Evolutionary conservation across 2,113 vertebrate species (phyloP), one percentile per base, ranked within the genome.

Genomic region (Poeciliopsis retropinna): DNA sequence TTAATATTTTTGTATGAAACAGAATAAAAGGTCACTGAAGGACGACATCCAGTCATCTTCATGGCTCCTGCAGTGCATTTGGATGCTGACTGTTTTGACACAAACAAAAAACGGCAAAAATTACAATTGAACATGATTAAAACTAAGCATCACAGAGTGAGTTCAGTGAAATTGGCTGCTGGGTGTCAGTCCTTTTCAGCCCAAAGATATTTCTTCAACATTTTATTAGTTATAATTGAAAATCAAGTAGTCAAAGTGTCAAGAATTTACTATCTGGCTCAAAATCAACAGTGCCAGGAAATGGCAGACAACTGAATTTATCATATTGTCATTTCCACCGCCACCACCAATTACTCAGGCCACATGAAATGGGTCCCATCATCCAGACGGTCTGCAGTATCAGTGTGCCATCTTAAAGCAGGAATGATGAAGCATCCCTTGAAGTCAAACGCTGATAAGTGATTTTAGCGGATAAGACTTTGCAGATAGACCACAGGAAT

Each of bases 361-460:
- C 77, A 70, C 82, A 73, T 76, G 65, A 84, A 76, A 79, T 80
- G 80, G 73, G 73, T 65, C 73, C 69, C 31, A 44, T 69, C 75
- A 66, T 81, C 75, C 79, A 69, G 69, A 62, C 30, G 72, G 84
- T 79, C 86, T 27, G 75, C 67, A 34, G 29, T 78, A 86, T 90
- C 87, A 78, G 72, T 22, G 11, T 1, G 37, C 73, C 73, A 86
- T 83, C 85, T 89, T 63, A 47, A 79, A 83, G 85, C 74, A 67
- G 32, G 51, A 66, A 71, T 66, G 77, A 90, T 90, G 83, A 88
- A 83, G 82, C 68, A 80, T 84, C 85, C 76, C 84, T 86, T 84
- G 67, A 89, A 87, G 87, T 91, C 75, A 85, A 85, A 88, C 29
- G 29, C 70, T 76, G 88, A 91, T 88, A 87, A 87, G 72, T 78